Conservation (phyloP, 2,797 vertebrate genomes). For the Loris lydekkerianus region DNA sequence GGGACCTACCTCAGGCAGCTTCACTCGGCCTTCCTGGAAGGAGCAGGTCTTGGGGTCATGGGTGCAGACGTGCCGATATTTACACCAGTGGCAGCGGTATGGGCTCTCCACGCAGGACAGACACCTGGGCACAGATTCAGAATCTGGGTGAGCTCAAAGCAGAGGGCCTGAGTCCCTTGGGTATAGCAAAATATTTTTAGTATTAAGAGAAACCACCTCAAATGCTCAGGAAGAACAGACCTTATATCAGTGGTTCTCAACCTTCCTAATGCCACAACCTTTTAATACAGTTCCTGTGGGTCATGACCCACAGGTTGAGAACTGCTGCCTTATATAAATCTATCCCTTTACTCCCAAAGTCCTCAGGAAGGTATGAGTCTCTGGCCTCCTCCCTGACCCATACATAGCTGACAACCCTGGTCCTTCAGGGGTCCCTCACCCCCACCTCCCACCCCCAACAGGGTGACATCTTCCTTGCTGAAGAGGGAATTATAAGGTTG, state of each 20-base stretch:
- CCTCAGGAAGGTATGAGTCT: not conserved
- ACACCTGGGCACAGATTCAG: constrained; percentile 89
- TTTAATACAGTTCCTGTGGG: no score
- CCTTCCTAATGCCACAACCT: no score
- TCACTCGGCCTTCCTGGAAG: constrained; percentile 98
- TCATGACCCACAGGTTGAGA: no score
- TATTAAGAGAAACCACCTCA: not conserved
- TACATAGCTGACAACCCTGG: not conserved
- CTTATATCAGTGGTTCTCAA: no score
- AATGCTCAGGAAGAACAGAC: not conserved
- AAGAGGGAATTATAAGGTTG: not conserved
- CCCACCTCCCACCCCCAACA: not conserved
- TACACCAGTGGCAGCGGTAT: constrained; percentile 99
- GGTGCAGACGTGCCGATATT: constrained; percentile 98
- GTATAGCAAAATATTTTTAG: not conserved
- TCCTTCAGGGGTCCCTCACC: no score
- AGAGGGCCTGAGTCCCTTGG: not conserved
- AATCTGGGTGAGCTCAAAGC: not conserved
- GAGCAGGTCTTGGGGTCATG: constrained; percentile 97
- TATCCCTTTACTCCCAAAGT: not conserved
- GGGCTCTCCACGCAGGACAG: constrained; percentile 98
- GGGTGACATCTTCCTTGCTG: not conserved
- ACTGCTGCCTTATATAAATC: not conserved
- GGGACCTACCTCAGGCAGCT: constrained; percentile 94
- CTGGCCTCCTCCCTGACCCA: not conserved